Evolutionary conservation across 2,888 invertebrate genomes (phyloP).

Genomic region (Cosmia trapezina): DNA sequence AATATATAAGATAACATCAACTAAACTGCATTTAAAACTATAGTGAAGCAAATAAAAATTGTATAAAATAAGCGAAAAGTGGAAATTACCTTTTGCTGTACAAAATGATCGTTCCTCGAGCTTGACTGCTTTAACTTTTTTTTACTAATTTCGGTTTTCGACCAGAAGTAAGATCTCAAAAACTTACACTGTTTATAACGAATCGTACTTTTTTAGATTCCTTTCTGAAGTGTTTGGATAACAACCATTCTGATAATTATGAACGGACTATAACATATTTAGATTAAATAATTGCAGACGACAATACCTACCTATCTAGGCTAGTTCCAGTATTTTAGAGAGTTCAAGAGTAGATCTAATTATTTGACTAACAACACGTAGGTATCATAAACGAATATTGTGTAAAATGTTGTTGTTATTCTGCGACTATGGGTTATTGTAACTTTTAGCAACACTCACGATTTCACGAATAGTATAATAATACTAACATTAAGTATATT

Average conservation of each 20-base stretch:
- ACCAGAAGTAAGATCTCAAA: constrained; percentile 6
- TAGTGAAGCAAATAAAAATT: constrained; percentile 16
- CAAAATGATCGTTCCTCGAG: not conserved
- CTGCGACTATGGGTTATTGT: constrained; percentile 30
- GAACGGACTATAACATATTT: not conserved
- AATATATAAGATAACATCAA: not conserved
- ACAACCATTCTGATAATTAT: not conserved
- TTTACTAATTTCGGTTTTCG: not conserved
- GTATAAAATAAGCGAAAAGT: constrained; percentile 6
- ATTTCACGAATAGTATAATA: not conserved
- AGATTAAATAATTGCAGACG: not conserved
- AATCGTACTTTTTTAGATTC: not conserved
- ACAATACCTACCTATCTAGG: too few relatives aligned
- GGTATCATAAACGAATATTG: constrained; percentile 9
- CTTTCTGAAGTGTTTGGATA: not conserved
- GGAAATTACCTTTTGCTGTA: not conserved
- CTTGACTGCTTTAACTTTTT: not conserved
- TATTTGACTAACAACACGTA: constrained; percentile 14
- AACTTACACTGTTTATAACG: not conserved
- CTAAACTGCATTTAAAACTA: constrained; percentile 31
- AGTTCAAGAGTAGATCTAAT: constrained; percentile 11
- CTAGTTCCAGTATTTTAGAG: not conserved
- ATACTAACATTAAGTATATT: constrained; percentile 2
- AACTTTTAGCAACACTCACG: not conserved
- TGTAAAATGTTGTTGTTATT: constrained; percentile 29